Percentiles rank a stretch among this genome's conserved stretches.
These are phyloP conservation scores for Gnatocerus cornutus DNA, from an alignment of 2,888 invertebrate genomes.

Conservation along the genomic window DNA sequence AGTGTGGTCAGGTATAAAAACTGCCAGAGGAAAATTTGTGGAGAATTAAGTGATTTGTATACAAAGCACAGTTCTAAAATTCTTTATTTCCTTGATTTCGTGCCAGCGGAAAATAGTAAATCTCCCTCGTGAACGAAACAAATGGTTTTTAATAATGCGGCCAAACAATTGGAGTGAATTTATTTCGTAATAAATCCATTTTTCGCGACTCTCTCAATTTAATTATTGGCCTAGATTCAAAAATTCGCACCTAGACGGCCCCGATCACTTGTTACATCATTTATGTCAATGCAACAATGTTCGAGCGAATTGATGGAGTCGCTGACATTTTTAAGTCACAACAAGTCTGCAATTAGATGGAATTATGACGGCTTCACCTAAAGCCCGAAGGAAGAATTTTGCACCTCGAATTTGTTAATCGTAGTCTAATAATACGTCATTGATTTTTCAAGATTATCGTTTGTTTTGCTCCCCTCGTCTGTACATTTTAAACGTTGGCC, in stretches of 20 bases:
- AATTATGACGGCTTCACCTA: constrained; percentile 31
- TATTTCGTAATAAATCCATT: not conserved
- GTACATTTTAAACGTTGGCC: constrained; percentile 56
- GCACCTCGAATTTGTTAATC: too few species aligned
- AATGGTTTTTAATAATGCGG: not conserved
- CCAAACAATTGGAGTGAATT: too few species aligned
- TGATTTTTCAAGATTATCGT: too few species aligned
- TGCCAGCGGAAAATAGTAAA: constrained; percentile 21
- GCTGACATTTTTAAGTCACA: constrained; percentile 37
- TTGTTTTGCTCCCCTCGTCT: constrained; percentile 49
- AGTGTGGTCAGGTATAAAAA: constrained; percentile 1
- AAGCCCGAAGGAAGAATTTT: too few species aligned
- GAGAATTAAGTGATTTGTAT: constrained; percentile 7
- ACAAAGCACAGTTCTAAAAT: constrained; percentile 21
- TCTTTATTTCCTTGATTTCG: constrained; percentile 16
- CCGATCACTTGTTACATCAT: constrained; percentile 35
- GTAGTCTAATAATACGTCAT: too few species aligned
- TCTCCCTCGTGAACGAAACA: not conserved
- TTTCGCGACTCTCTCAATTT: constrained; percentile 11
- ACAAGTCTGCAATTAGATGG: constrained; percentile 23
- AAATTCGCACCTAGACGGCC: constrained; percentile 29
- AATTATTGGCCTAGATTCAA: constrained; percentile 27
- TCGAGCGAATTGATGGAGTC: constrained; percentile 27
- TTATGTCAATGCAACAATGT: constrained; percentile 34
- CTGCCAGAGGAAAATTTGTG: constrained; percentile 13